These are phyloP conservation scores for Dasyornis broadbenti DNA, from an alignment of 2,113 vertebrate genomes.

Conservation along the genomic window DNA sequence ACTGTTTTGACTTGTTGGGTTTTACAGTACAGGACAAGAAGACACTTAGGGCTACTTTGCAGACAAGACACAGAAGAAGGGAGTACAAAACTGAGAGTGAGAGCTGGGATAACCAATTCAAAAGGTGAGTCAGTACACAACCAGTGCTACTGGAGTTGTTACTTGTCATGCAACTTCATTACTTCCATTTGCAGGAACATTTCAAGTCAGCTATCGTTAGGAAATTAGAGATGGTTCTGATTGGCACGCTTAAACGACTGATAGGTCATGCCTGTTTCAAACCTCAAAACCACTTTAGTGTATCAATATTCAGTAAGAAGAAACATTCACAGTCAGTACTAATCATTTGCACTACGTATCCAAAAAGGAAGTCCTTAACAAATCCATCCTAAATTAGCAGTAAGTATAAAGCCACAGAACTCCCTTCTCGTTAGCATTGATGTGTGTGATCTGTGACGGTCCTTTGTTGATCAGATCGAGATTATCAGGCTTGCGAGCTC, in stretches of 20 bases:
- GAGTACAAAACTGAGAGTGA: not conserved
- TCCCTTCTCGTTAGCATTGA: not conserved
- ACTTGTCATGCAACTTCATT: not conserved
- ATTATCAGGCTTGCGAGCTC: not conserved
- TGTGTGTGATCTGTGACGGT: accelerated
- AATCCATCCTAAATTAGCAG: not conserved
- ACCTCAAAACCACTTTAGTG: not conserved
- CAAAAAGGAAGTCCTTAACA: not conserved
- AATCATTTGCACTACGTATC: not conserved
- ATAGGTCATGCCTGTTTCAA: not conserved
- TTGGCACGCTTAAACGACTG: not conserved
- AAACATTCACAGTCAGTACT: not conserved
- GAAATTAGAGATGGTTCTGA: not conserved
- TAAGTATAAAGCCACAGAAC: not conserved
- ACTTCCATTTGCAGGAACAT: not conserved
- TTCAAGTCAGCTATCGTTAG: not conserved
- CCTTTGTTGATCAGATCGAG: not conserved
- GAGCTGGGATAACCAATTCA: not conserved
- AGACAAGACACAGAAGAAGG: not conserved
- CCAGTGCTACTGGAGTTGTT: not conserved
- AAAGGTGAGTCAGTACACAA: not conserved
- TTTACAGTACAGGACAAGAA: not conserved
- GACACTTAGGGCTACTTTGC: not conserved
- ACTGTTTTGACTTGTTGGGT: not conserved
- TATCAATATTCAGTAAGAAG: not conserved